Conservation (phyloP, 1,140 invertebrate species). For the Saccostrea glomerata region DNA sequence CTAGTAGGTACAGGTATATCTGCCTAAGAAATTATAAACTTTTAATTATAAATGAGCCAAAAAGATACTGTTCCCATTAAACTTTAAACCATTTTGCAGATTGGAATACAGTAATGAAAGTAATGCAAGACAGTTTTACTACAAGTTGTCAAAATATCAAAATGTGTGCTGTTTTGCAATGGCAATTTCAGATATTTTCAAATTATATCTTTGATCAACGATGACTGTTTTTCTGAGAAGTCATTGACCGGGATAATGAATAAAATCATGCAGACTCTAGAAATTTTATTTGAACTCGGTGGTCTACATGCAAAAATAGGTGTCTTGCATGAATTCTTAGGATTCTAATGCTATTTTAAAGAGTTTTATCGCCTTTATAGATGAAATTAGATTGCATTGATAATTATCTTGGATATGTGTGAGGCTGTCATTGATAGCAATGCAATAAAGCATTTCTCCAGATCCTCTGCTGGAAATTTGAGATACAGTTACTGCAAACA, state of each 20-base stretch:
- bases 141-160: too few relatives aligned
- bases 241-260: neutral
- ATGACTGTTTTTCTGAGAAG: neutral
- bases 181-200: too few relatives aligned
- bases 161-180: too few relatives aligned
- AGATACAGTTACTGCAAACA: conserved; percentile 13
- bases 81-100: too few relatives aligned
- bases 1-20: too few relatives aligned
- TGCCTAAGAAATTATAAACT: too few relatives aligned
- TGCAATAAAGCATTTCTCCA: conserved; percentile 17
- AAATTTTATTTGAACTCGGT: conserved; percentile 19
- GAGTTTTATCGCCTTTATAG: conserved; percentile 6
- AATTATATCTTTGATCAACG: too few relatives aligned
- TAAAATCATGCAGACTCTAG: neutral
- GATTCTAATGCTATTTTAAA: conserved; percentile 25
- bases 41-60: too few relatives aligned
- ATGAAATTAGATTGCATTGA: conserved; percentile 16
- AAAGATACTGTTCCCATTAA: too few relatives aligned
- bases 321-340: conserved; percentile 3
- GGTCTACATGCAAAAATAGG: neutral
- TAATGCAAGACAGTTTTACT: too few relatives aligned
- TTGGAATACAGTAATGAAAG: too few relatives aligned
- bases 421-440: conserved; percentile 27
- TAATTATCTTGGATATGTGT: neutral
- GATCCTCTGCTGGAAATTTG: neutral